A percentile compares a stretch with the other conserved stretches of the same genome.
phyloP scores from a whole-genome alignment of 2,113 vertebrate genomes.

The Polypterus bichir region DNA sequence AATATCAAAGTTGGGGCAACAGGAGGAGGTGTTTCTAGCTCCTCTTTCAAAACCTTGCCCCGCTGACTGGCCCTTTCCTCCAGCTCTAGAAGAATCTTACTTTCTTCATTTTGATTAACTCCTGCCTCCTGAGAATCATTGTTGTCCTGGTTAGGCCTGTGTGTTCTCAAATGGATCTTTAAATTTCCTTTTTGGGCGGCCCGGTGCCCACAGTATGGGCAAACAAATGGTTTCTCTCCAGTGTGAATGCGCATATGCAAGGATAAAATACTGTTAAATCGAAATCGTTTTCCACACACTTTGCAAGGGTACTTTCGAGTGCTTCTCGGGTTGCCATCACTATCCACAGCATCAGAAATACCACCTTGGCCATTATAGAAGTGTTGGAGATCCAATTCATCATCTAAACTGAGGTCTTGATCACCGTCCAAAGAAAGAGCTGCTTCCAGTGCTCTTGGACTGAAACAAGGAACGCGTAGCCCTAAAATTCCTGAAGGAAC shows the following conservation, averaged over 20 bases:
- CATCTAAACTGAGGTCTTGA: slow-evolving; percentile 30
- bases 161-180: slow-evolving; percentile 40
- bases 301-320: slow-evolving; percentile 41
- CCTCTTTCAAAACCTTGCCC: background rate
- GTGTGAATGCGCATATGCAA: slow-evolving; percentile 47
- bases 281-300: slow-evolving; percentile 50
- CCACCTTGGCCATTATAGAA: slow-evolving; percentile 44
- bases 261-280: slow-evolving; percentile 51
- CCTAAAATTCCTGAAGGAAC: background rate
- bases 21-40: background rate
- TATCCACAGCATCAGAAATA: slow-evolving; percentile 22
- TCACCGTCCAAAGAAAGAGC: background rate
- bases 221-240: slow-evolving; percentile 32
- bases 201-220: slow-evolving; percentile 43
- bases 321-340: slow-evolving; percentile 19
- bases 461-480: background rate
- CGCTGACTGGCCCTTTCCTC: slow-evolving; percentile 31
- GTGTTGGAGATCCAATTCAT: slow-evolving; percentile 46
- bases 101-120: slow-evolving; percentile 21
- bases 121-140: slow-evolving; percentile 29
- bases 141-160: slow-evolving; percentile 16
- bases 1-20: slow-evolving; percentile 9
- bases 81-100: slow-evolving; percentile 38
- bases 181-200: slow-evolving; percentile 36
- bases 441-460: background rate